Base-by-base conservation (phyloP, 2,113 vertebrate genomes). In the Bufo bufo region DNA sequence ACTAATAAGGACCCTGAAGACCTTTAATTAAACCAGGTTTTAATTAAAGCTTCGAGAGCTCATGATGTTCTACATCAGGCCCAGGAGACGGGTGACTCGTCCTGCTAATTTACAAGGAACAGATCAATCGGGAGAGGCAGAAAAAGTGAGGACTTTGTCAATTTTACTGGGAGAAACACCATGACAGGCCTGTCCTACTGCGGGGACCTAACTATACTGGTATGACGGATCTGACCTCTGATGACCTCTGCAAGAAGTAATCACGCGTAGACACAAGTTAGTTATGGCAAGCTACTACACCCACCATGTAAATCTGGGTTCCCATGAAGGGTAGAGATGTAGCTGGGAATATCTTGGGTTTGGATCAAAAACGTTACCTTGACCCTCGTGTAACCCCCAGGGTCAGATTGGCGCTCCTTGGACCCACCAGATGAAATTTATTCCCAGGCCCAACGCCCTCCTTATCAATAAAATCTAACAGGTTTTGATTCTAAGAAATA, bases 11-110 rank as follows among this genome's bases (percentile, higher is more conserved):
- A 96, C 92, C 94, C 87, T 94, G 92, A 93, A 90, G 92, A 94
- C 93, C 95, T 96, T 97, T 99, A 99, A 99, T 99, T 98, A 98
- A 96, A 97, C 93, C 91, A 94, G 94, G 94, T 97, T 97, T 95
- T 99, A 97, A 99, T 99, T 98, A 97, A 97, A 96, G 93, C 90
- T 91, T 83, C 85, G 82, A 83, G 91, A 89, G 69, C 72, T 78
- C 65, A 4, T 90, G 91, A 96, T 95, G 93, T 91, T 89, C 92
- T 92, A 93, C 90, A 89, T 92, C 90, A 84, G 92, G 93, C 94
- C 93, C 92, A 79, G 89, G 93, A 93, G 94, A 91, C 91, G 59
- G 81, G 85, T 85, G 89, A 88, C 91, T 92, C 79, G 59, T 91
- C 92, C 79, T 83, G 85, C 91, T 85, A 92, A 94, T 94, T 92